A percentile compares a stretch with the other conserved stretches of the same genome.
Conservation (phyloP, 2,888 invertebrate genomes). For the Polylopha cassiicola region DNA sequence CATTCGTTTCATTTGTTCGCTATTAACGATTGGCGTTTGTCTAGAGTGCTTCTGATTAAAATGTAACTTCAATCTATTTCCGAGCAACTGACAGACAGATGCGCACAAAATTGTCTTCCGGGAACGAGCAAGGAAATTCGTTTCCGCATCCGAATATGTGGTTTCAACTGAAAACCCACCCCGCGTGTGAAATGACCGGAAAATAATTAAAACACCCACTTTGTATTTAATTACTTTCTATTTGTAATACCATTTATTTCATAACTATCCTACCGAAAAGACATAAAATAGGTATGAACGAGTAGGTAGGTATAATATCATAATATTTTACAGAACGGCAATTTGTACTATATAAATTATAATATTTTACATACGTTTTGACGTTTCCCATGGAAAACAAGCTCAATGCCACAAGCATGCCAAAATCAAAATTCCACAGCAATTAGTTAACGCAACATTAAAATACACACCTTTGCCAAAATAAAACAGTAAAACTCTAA, state of each 20-base stretch:
- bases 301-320: too few relatives aligned
- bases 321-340: too few relatives aligned
- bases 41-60: constrained; percentile 16
- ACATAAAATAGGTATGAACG: too few relatives aligned
- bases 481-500: constrained; percentile 52
- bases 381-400: constrained; percentile 5
- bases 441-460: constrained; percentile 36
- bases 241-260: too few relatives aligned
- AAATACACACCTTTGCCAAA: constrained; percentile 43
- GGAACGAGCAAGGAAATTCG: constrained; percentile 50
- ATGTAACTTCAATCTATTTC: constrained; percentile 16
- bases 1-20: not conserved
- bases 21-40: constrained; percentile 4
- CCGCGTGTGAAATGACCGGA: not conserved
- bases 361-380: too few relatives aligned
- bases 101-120: constrained; percentile 44
- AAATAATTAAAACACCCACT: not conserved
- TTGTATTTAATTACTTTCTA: not conserved
- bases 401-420: constrained; percentile 7
- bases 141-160: constrained; percentile 41
- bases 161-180: constrained; percentile 30
- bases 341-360: too few relatives aligned
- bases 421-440: constrained; percentile 15
- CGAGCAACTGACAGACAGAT: constrained; percentile 20
- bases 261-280: too few relatives aligned